Evolutionary conservation across 2,888 invertebrate species (phyloP).

Genomic region (Eupithecia inturbata): DNA sequence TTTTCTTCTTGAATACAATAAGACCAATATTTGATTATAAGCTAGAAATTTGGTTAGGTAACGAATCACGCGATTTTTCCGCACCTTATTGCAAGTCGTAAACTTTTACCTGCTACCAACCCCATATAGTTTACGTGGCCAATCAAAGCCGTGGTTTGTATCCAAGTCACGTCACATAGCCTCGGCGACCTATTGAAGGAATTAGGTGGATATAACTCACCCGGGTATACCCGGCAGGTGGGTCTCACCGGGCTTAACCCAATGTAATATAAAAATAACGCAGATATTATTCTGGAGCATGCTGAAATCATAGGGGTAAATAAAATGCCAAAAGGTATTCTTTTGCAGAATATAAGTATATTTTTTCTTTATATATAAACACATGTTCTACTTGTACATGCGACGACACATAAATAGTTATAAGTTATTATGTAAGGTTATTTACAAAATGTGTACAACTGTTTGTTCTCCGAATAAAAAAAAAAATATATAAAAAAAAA

Average conservation of each 20-base stretch:
- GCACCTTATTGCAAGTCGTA: slow-evolving; percentile 9
- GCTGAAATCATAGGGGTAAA: neutral
- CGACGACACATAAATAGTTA: no score
- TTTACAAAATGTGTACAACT: no score
- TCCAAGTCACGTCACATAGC: slow-evolving; percentile 28
- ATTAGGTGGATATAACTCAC: slow-evolving; percentile 26
- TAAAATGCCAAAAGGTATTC: neutral
- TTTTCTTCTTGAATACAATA: neutral
- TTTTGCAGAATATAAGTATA: neutral
- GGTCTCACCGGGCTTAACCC: slow-evolving; percentile 17
- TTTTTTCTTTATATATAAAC: neutral
- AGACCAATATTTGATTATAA: neutral
- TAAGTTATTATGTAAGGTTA: no score
- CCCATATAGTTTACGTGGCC: slow-evolving; percentile 19
- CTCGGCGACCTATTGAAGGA: slow-evolving; percentile 20
- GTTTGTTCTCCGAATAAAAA: no score
- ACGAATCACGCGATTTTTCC: neutral
- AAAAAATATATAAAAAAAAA: no score
- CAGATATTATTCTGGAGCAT: neutral
- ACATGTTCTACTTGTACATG: no score
- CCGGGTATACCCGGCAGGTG: slow-evolving; percentile 20
- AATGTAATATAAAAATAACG: slow-evolving; percentile 18
- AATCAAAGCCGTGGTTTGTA: slow-evolving; percentile 13
- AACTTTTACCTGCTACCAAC: slow-evolving; percentile 3
- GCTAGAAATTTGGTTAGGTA: neutral